Evolutionary conservation across 2,113 vertebrate genomes (phyloP), one percentile per base, ranked within the genome.

Genomic region (Panthera uncia): DNA sequence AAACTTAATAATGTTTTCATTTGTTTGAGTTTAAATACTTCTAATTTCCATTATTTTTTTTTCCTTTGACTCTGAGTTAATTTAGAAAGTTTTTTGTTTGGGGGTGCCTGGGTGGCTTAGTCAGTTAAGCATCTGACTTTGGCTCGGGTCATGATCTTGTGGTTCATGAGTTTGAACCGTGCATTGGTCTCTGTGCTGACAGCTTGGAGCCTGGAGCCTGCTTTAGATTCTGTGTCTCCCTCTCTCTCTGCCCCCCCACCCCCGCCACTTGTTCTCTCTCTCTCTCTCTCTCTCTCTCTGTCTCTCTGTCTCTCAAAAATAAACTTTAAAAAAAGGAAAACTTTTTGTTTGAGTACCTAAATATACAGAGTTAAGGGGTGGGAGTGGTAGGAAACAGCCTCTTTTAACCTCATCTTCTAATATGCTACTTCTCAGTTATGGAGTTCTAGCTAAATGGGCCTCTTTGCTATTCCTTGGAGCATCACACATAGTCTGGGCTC

Each of bases 21-120:
- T 92, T 94, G 45, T 63, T 84, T 85, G 50, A 68, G 6, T 88
- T 29, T 66, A 95, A 97, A 66, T 13, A 38, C 88, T 93, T 83
- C 68, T 16, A 79, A 38, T 86, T 95, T 89, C 61, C 29, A 65
- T 68, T 57, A 23, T 84, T 78, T n/a, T 68, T 95, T 95, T 78
- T 25, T 52, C 87, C 38, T 94, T 52, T 55, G 80, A 63, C 18
- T 18, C 16, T 16, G 71, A 52, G 41, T 81, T 91, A 63, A 80
- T 3, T 78, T 41, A 83, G 5, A n/a, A 84, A 50, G 65, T 95
- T 79, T 78, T 66, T 68, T n/a, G 21, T 7, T 61, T 61, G 21
- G 57, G 57, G 57, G 57, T 21, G 23, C 57, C 57, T 61, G 21
- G 21, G 21, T 61, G 6, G 57, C 57, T 61, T 61, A 23, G 57